A percentile compares a stretch with the other conserved stretches of the same genome.
These are phyloP conservation scores for Mycteria americana DNA, from an alignment of 2,797 vertebrate genomes.

Conservation along the genomic window DNA sequence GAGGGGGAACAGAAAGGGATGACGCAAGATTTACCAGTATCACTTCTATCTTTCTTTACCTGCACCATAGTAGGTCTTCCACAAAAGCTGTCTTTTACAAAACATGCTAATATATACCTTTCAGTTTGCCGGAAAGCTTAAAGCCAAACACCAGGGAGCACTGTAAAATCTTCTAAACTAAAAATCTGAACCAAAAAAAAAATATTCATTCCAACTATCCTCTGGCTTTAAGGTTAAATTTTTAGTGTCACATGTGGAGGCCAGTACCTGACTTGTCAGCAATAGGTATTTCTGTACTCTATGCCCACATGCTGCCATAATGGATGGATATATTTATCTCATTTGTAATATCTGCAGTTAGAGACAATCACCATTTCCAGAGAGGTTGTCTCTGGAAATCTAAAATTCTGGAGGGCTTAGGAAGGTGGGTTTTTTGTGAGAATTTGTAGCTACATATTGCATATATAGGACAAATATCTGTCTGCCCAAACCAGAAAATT, in stretches of 20 bases:
- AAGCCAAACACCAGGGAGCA: neutral
- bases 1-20: neutral
- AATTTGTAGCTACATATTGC: neutral
- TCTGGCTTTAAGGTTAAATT: neutral
- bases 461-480: neutral
- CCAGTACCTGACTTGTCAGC: neutral
- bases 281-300: neutral
- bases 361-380: neutral
- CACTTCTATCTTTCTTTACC: neutral
- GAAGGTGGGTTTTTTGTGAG: neutral
- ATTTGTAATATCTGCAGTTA: slow-evolving; percentile 1
- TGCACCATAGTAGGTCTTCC: neutral
- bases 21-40: neutral
- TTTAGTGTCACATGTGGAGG: neutral
- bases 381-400: neutral
- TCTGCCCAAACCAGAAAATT: neutral
- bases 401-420: neutral
- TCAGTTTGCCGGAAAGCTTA: neutral
- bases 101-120: neutral
- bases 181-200: neutral
- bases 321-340: neutral
- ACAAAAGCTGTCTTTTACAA: neutral
- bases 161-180: neutral
- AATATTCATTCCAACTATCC: neutral
- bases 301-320: neutral